These are phyloP conservation scores for Epizoanthus illoricatus DNA, from an alignment of 92 coral and sea anemone species.

Conservation along the genomic window DNA sequence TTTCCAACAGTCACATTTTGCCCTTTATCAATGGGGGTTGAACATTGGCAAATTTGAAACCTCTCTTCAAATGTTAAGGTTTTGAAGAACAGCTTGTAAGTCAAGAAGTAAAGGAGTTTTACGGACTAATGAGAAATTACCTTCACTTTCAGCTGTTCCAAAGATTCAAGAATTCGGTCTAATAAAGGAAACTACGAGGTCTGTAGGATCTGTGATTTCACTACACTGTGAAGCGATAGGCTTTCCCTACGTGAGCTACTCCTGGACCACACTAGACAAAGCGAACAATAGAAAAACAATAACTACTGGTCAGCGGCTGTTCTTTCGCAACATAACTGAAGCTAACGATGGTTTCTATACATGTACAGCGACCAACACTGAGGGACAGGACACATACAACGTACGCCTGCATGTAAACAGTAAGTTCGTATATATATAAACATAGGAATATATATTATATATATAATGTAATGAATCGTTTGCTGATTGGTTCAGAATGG, in stretches of 20 bases:
- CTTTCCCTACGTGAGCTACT: slow-evolving; percentile 12
- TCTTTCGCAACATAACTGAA: slow-evolving; percentile 1
- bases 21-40: too few species aligned
- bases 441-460: too few species aligned
- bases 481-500: too few species aligned
- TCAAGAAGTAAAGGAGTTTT: neutral
- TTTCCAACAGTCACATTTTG: too few species aligned
- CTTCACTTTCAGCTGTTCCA: neutral
- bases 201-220: slow-evolving; percentile 12
- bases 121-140: neutral
- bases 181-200: neutral
- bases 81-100: neutral
- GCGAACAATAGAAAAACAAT: neutral
- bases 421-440: neutral
- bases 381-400: neutral
- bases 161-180: neutral
- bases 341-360: slow-evolving; percentile 12
- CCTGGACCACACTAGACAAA: neutral
- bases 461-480: too few species aligned
- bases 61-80: too few species aligned
- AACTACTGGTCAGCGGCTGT: neutral
- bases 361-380: slow-evolving; percentile 18
- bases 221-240: slow-evolving; percentile 23
- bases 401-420: slow-evolving; percentile 12
- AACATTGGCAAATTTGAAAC: too few species aligned